These are phyloP conservation scores for Drymodes brunneopygia DNA, from an alignment of 2,113 vertebrate species.

Conservation along the genomic window DNA sequence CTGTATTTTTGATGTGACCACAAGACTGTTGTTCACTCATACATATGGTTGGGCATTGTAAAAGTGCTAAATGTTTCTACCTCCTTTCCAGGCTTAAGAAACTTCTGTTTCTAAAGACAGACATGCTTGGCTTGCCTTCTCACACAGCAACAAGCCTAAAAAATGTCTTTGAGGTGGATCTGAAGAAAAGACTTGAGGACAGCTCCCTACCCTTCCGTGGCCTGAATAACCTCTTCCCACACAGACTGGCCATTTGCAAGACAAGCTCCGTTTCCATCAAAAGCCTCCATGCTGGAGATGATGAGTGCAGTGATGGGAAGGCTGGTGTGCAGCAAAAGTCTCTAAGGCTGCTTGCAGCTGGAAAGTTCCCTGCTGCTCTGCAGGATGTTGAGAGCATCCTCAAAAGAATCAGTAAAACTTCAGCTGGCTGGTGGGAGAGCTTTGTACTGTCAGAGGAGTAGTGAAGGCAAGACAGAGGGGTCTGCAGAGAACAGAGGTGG, in stretches of 20 bases:
- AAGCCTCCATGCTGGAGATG: not conserved
- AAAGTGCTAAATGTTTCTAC: not conserved
- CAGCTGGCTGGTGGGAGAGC: not conserved
- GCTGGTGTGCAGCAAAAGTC: not conserved
- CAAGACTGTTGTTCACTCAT: not conserved
- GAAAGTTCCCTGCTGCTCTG: not conserved
- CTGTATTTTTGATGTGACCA: not conserved
- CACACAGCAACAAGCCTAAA: not conserved
- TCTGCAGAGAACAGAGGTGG: not conserved
- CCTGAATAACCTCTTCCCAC: not conserved
- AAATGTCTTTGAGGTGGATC: conserved; percentile 2
- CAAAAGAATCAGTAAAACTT: not conserved
- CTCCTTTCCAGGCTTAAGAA: not conserved
- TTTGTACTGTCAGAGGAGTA: not conserved
- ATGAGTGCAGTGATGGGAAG: not conserved
- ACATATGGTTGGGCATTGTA: not conserved
- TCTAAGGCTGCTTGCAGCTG: not conserved
- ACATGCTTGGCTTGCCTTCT: not conserved
- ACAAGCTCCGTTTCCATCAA: not conserved
- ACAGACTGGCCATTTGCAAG: not conserved
- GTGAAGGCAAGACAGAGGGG: not conserved
- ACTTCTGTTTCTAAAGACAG: not conserved
- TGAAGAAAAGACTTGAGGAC: not conserved
- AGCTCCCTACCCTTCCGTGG: not conserved
- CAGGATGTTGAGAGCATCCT: not conserved